Percentiles rank a stretch among this genome's conserved stretches.
phyloP scores from a whole-genome alignment of 2,113 vertebrate genomes.

The Pheucticus melanocephalus region DNA sequence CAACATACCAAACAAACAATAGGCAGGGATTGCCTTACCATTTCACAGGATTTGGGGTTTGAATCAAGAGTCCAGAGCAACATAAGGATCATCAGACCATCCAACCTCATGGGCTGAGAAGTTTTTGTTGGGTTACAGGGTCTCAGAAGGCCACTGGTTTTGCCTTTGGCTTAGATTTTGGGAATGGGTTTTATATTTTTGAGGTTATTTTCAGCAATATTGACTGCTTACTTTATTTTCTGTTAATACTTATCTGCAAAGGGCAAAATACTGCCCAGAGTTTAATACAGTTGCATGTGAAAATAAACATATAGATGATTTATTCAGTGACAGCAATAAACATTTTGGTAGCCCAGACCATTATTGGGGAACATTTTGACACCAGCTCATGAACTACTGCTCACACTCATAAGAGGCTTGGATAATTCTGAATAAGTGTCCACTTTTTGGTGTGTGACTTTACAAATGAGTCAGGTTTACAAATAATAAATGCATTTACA shows the following conservation, averaged over 20 bases:
- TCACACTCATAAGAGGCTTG: not conserved
- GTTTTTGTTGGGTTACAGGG: not conserved
- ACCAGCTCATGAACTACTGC: not conserved
- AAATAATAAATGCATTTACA: constrained; percentile 1
- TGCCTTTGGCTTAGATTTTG: not conserved
- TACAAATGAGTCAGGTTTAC: constrained; percentile 24
- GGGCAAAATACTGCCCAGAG: not conserved
- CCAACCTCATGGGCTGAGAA: not conserved
- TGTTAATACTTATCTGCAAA: not conserved
- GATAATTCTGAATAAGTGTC: not conserved
- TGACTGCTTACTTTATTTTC: not conserved
- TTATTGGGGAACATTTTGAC: not conserved
- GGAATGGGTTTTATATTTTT: not conserved
- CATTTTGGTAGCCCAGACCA: not conserved
- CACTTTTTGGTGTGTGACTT: not conserved
- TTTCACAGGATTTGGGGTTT: not conserved
- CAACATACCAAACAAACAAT: not conserved
- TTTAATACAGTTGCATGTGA: not conserved
- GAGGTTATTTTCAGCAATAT: not conserved
- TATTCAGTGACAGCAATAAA: not conserved
- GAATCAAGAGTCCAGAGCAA: not conserved
- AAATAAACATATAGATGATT: not conserved
- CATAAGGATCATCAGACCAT: not conserved
- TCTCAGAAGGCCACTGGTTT: not conserved
- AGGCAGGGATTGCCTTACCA: not conserved